phyloP scores from a whole-genome alignment of 2,113 vertebrate genomes.

The Elgaria multicarinata region DNA sequence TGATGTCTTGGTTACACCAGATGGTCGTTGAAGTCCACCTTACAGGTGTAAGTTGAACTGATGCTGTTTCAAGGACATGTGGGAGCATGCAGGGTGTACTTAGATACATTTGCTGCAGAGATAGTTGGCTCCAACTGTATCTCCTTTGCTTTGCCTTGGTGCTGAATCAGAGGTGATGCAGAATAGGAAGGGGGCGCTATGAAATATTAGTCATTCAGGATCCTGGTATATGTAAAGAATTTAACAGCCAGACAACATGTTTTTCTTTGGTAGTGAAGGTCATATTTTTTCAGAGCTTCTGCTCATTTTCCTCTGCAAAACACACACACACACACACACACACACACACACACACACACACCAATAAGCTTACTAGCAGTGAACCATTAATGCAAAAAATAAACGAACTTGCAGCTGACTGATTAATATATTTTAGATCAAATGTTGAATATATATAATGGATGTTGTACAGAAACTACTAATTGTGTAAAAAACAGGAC shows the following conservation, averaged over 20 bases:
- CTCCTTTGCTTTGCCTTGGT: constrained; percentile 30
- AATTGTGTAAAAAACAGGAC: background rate
- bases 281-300: background rate
- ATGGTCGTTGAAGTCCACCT: background rate
- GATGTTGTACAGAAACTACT: background rate
- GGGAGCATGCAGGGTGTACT: too few species aligned
- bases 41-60: background rate
- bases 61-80: background rate
- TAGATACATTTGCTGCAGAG: background rate
- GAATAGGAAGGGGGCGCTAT: background rate
- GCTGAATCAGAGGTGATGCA: constrained; percentile 38
- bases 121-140: background rate
- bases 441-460: background rate
- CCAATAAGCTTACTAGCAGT: background rate
- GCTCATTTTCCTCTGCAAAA: background rate
- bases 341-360: background rate
- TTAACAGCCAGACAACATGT: background rate
- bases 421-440: background rate
- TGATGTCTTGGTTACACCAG: background rate
- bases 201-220: background rate
- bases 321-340: too few species aligned
- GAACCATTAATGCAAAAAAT: background rate
- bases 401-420: background rate
- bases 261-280: background rate
- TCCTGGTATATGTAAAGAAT: background rate